A percentile compares a stretch with the other conserved stretches of the same genome.
These are phyloP conservation scores for Bombus impatiens DNA, from an alignment of 1,140 invertebrate species.

Conservation along the genomic window DNA sequence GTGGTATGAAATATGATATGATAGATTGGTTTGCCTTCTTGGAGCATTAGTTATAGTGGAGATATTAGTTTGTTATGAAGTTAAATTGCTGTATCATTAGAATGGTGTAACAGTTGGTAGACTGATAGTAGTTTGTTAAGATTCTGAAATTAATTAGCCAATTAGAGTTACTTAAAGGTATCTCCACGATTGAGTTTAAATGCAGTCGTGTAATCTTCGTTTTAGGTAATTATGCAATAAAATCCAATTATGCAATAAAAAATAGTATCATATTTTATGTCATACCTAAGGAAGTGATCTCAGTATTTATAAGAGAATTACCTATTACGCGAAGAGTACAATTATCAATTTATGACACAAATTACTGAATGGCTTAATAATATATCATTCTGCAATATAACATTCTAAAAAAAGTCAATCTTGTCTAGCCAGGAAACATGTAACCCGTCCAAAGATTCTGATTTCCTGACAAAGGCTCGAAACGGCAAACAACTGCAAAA, in stretches of 20 bases:
- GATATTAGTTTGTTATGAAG: neutral
- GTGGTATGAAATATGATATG: neutral
- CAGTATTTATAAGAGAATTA: neutral
- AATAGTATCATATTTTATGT: neutral
- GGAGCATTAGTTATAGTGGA: too few species aligned
- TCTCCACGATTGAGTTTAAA: neutral
- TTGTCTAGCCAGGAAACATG: neutral
- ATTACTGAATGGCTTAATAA: neutral
- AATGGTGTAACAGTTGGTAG: neutral
- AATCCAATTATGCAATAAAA: neutral
- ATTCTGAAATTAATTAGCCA: neutral
- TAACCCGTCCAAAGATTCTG: neutral
- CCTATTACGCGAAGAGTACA: neutral
- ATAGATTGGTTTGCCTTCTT: neutral
- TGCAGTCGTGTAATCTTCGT: too few species aligned
- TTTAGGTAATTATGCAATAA: neutral
- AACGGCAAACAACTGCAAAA: neutral
- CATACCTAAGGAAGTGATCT: neutral
- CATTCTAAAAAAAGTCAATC: neutral
- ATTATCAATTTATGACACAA: neutral
- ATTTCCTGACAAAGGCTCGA: neutral
- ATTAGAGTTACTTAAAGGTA: neutral
- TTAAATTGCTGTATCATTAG: neutral
- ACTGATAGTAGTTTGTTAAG: neutral
- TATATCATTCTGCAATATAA: neutral